These are phyloP conservation scores for Nymphalis io DNA, from an alignment of 1,140 invertebrate species.

Conservation along the genomic window DNA sequence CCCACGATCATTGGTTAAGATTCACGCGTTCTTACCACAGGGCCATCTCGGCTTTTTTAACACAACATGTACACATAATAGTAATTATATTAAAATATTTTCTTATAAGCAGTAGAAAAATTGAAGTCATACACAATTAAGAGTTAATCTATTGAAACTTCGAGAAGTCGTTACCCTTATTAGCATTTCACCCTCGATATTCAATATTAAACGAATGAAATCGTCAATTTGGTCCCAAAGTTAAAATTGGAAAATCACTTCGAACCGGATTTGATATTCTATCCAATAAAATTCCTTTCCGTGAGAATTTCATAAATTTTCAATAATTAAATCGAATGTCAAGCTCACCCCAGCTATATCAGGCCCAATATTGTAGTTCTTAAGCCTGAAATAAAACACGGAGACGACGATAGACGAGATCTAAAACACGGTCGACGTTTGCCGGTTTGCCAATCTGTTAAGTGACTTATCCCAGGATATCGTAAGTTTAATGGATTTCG, in stretches of 20 bases:
- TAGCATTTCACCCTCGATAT: constrained; percentile 16
- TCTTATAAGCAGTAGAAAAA: too few species aligned
- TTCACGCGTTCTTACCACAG: too few species aligned
- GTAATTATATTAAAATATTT: too few species aligned
- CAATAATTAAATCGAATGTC: constrained; percentile 70
- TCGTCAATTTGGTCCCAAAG: constrained; percentile 23
- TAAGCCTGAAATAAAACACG: constrained; percentile 9
- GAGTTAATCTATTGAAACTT: not conserved
- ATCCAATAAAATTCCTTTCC: constrained; percentile 68
- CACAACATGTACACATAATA: too few species aligned
- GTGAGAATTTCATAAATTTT: constrained; percentile 69
- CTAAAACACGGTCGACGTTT: constrained; percentile 32
- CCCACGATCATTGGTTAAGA: too few species aligned
- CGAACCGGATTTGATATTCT: constrained; percentile 57
- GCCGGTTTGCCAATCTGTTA: constrained; percentile 51
- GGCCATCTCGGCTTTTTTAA: too few species aligned
- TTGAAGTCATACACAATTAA: too few species aligned
- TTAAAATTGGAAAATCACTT: constrained; percentile 56
- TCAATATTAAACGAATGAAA: constrained; percentile 22
- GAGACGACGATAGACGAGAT: too few species aligned
- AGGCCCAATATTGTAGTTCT: constrained; percentile 52
- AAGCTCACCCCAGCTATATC: constrained; percentile 42
- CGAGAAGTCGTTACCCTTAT: not conserved
- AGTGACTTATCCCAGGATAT: constrained; percentile 40
- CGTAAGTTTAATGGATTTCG: constrained; percentile 61